A percentile compares a stretch with the other conserved stretches of the same genome.
Conservation (phyloP, 2,113 vertebrate genomes). For the Capreolus pygargus region DNA sequence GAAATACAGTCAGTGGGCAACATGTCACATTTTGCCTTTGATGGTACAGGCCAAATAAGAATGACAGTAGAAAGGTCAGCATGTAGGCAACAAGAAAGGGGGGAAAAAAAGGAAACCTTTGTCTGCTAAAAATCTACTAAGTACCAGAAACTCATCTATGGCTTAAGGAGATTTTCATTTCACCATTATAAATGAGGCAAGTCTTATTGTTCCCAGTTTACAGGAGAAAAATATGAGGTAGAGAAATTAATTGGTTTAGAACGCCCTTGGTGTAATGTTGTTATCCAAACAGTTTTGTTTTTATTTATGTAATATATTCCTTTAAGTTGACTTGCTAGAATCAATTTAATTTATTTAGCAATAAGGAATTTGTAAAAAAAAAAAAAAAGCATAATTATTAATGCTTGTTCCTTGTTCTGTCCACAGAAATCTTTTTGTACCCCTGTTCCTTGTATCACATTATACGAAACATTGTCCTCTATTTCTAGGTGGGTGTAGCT, state of each 20-base stretch:
- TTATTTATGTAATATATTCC: neutral
- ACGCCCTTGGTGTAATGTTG: neutral
- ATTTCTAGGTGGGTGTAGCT: neutral
- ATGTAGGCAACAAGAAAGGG: neutral
- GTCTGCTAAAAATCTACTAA: neutral
- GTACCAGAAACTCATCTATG: neutral
- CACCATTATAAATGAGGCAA: neutral
- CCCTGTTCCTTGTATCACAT: neutral
- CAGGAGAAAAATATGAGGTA: neutral
- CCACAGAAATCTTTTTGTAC: neutral
- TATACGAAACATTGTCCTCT: neutral
- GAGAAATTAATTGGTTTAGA: neutral
- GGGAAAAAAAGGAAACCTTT: neutral
- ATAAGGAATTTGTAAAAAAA: neutral
- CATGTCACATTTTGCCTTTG: neutral
- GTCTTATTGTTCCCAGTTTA: neutral
- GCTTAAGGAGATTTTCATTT: constrained; percentile 10
- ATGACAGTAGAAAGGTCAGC: neutral
- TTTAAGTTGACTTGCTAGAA: neutral
- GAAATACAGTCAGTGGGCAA: neutral
- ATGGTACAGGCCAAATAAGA: neutral
- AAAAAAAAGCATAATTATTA: neutral
- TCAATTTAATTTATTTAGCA: neutral
- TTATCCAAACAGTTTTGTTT: neutral
- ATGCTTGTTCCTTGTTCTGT: neutral